Evolutionary conservation across 2,797 vertebrate species (phyloP).

Genomic region (Sylvilagus floridanus): DNA sequence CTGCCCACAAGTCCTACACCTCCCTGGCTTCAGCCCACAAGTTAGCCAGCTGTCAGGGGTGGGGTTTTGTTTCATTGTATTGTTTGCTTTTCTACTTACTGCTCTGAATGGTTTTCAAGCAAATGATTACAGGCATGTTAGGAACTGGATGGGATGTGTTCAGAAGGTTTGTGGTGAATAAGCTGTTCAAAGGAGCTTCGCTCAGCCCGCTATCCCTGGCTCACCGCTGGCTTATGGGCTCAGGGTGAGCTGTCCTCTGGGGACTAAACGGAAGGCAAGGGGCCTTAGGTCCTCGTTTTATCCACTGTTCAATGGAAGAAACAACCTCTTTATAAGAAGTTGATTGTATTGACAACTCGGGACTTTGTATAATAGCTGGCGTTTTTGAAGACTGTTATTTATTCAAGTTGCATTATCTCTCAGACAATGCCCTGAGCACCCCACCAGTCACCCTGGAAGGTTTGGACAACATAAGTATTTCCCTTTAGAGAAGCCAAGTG

Average conservation of each 20-base stretch:
- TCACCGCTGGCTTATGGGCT: too few species aligned
- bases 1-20: fast-evolving
- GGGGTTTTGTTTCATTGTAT: neutral
- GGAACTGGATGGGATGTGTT: neutral
- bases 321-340: neutral
- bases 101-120: neutral
- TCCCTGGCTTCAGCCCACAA: too few species aligned
- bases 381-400: neutral
- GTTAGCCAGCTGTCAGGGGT: neutral
- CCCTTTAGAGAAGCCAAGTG: neutral
- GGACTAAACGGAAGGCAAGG: neutral
- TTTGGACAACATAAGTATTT: neutral
- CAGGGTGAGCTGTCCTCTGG: fast-evolving
- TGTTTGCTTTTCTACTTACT: neutral
- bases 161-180: neutral
- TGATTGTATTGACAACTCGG: neutral
- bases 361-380: neutral
- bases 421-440: neutral
- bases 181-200: neutral
- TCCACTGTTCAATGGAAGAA: neutral
- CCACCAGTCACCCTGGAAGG: neutral
- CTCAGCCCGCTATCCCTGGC: neutral
- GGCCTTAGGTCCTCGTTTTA: neutral
- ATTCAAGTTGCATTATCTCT: neutral
- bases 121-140: neutral